A percentile compares a stretch with the other conserved stretches of the same genome.
Conservation (phyloP, 2,888 invertebrate genomes). For the Leucania comma region DNA sequence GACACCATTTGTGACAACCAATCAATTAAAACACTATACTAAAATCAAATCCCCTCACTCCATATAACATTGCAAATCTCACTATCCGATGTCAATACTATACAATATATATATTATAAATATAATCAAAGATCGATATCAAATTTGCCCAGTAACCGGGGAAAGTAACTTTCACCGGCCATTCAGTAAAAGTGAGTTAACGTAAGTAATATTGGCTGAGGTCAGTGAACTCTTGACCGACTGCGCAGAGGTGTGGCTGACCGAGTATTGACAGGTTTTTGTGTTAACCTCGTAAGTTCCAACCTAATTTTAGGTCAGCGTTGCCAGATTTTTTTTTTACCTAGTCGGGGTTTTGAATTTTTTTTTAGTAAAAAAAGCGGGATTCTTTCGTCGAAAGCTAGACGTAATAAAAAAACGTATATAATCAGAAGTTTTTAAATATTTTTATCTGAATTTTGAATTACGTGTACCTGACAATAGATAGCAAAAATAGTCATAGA, state of each 20-base stretch:
- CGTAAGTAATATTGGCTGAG: constrained; percentile 42
- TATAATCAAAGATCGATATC: constrained; percentile 47
- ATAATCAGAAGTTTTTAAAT: too few species aligned
- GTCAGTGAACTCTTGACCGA: constrained; percentile 60
- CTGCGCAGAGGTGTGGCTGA: constrained; percentile 47
- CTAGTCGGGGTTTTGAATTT: too few species aligned
- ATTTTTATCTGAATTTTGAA: too few species aligned
- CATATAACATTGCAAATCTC: constrained; percentile 39
- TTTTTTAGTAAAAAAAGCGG: too few species aligned
- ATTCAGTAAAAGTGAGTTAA: constrained; percentile 57
- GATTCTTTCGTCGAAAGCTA: too few species aligned
- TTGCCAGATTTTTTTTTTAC: too few species aligned
- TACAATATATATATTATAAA: constrained; percentile 15
- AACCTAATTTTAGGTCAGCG: too few species aligned
- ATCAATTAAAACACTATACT: neutral
- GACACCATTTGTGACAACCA: constrained; percentile 18
- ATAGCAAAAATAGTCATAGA: too few species aligned
- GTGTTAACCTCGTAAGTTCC: too few species aligned
- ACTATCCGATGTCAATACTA: constrained; percentile 37
- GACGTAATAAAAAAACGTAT: too few species aligned
- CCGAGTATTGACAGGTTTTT: constrained; percentile 21
- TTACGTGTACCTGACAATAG: too few species aligned
- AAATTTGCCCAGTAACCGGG: constrained; percentile 55
- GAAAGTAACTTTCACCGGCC: constrained; percentile 71
- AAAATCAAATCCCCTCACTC: constrained; percentile 5